Percentiles rank a stretch among this genome's conserved stretches.
Conservation (phyloP, 2,113 vertebrate species). For the Clarias gariepinus region DNA sequence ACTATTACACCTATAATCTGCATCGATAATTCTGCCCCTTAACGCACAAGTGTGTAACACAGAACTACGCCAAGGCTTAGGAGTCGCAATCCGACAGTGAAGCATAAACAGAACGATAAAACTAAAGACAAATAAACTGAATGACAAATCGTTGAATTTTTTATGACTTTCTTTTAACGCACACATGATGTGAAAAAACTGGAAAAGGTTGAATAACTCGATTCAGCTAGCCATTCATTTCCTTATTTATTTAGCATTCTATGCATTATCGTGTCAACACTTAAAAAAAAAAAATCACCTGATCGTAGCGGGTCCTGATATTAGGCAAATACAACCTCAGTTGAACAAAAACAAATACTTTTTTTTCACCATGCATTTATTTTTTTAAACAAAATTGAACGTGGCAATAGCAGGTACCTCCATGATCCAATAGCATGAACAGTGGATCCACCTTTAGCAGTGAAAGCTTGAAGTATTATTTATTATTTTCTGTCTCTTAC, state of each 20-base stretch:
- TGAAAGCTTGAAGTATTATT: too few species aligned
- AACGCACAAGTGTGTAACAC: background rate
- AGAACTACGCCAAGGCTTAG: background rate
- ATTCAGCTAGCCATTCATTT: background rate
- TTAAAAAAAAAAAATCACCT: too few species aligned
- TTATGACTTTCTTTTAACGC: background rate
- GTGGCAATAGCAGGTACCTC: too few species aligned
- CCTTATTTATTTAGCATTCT: background rate
- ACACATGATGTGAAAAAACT: background rate
- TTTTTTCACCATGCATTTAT: too few species aligned
- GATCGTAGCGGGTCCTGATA: too few species aligned
- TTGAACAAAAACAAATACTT: too few species aligned
- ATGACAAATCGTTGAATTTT: background rate
- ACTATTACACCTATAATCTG: background rate
- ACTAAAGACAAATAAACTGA: background rate
- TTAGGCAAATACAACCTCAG: too few species aligned
- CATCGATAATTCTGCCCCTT: background rate
- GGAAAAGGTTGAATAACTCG: background rate
- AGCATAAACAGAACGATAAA: background rate
- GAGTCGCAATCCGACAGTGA: background rate
- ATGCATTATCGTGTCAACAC: background rate
- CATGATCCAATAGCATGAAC: too few species aligned
- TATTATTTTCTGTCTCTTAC: too few species aligned
- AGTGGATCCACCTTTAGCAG: too few species aligned
- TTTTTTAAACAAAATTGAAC: too few species aligned